These are phyloP conservation scores for Leptobrachium ailaonicum DNA, from an alignment of 2,113 vertebrate species.

Conservation along the genomic window DNA sequence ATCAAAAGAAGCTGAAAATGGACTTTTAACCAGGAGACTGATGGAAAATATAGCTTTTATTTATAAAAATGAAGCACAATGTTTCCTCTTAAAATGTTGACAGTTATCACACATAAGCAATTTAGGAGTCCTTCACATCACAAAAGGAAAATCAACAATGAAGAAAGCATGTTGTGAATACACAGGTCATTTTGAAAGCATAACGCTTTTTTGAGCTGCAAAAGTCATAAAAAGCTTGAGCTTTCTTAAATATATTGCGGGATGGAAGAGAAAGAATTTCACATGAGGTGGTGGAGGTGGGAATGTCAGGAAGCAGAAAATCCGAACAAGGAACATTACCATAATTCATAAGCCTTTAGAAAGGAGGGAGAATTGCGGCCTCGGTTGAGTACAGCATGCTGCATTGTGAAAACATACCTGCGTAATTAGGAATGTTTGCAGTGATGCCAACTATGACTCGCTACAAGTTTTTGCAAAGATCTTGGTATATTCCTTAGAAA, in stretches of 20 bases:
- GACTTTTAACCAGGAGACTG: too few relatives aligned
- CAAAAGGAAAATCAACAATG: conserved; percentile 57
- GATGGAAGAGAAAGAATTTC: too few relatives aligned
- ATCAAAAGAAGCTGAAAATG: too few relatives aligned
- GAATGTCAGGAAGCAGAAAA: conserved; percentile 41
- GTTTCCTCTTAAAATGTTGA: conserved; percentile 50
- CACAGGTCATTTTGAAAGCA: conserved; percentile 54
- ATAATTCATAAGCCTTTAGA: conserved; percentile 52
- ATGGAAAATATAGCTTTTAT: conserved; percentile 10
- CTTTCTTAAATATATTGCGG: conserved; percentile 51
- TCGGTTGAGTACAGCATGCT: conserved; percentile 35
- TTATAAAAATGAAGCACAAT: conserved; percentile 12
- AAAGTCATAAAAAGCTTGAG: conserved; percentile 58
- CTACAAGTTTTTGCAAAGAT: neutral
- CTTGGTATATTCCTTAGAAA: neutral
- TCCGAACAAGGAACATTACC: conserved; percentile 45
- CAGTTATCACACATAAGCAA: conserved; percentile 63
- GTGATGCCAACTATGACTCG: conserved; percentile 18
- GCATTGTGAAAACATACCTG: conserved; percentile 39
- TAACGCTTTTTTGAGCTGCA: conserved; percentile 52
- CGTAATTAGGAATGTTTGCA: conserved; percentile 38
- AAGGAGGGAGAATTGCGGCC: conserved; percentile 10
- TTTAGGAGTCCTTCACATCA: conserved; percentile 56
- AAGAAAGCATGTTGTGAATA: conserved; percentile 54
- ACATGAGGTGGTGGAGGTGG: neutral